Evolutionary conservation across 2,797 vertebrate genomes (phyloP), one percentile per base, ranked within the genome.

Genomic region (Choloepus didactylus): DNA sequence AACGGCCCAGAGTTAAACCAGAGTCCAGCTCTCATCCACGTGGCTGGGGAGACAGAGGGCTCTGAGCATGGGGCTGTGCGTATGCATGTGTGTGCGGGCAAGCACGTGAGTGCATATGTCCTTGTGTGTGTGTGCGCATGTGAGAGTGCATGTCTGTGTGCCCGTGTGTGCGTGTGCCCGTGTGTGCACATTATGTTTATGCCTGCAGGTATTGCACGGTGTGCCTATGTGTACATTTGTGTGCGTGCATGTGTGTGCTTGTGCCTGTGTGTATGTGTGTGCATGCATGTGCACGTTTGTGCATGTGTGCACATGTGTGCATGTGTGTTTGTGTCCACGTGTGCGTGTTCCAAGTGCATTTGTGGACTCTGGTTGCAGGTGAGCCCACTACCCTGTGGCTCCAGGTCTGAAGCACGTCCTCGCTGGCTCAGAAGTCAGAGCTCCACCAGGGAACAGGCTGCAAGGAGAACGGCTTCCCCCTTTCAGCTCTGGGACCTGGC

Each of bases 1-100:
- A 44, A 6, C 0, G 9, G 0, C 0, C 60, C n/a, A 6, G 10
- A 18, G 16, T 1, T 4, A n/a, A 6, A 15, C 23, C 35, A 10
- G 56, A 15, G 44, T n/a, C 81, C 0, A 4, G 66, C 6, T 51
- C 25, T 0, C 0, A 14, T 2, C 19, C 29, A 5, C 5, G 0
- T 0, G 6, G 14, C n/a, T 38, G 29, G 18, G 8, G 18, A 6
- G 69, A 8, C 8, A 0, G 14, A 11, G 23, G 15, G 1, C 16
- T 41, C 38, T 59, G 35, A 19, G 19, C 1, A 1, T 72, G 62
- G 38, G 60, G 21, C 21, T 3, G 44, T 6, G 62, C 25, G 41
- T 11, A 27, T 41, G 1, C 3, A 8, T n/a, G 44, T 27, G 7
- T 14, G 21, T 27, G 3, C n/a, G 3, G 44, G 18, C 15, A 16